Evolutionary conservation across 2,113 vertebrate genomes (phyloP).

Genomic region (Lichenostomus cassidix): DNA sequence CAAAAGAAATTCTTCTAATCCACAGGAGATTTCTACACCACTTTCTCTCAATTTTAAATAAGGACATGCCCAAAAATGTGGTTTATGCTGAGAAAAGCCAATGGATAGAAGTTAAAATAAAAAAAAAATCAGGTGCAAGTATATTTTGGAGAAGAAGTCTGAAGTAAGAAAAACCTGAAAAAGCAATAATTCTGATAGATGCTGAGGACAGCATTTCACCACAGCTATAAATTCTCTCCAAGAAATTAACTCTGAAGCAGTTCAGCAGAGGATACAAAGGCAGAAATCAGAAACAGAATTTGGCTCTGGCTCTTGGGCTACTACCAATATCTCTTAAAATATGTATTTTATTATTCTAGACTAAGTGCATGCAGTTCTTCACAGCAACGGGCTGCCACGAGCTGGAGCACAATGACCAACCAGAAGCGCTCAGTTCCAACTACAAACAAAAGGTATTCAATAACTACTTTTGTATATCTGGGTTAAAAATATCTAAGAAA

Average conservation of each 20-base stretch:
- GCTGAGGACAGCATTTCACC: conserved; percentile 52
- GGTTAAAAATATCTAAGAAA: background rate
- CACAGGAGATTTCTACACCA: background rate
- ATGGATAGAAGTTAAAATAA: background rate
- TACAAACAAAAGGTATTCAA: background rate
- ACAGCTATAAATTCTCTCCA: conserved; percentile 44
- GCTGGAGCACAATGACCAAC: background rate
- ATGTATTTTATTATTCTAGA: background rate
- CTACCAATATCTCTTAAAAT: conserved; percentile 11
- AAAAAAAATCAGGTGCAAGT: conserved; percentile 20
- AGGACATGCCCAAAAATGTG: background rate
- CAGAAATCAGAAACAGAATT: conserved; percentile 26
- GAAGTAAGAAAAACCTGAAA: conserved; percentile 47
- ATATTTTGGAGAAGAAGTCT: background rate
- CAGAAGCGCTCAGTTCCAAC: background rate
- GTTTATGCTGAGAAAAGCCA: conserved; percentile 6
- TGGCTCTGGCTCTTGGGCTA: conserved; percentile 22
- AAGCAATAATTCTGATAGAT: conserved; percentile 54
- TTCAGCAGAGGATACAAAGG: background rate
- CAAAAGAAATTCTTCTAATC: background rate
- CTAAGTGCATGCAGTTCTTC: background rate
- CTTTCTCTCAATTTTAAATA: background rate
- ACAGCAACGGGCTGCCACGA: background rate
- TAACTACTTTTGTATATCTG: background rate
- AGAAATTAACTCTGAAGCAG: conserved; percentile 45